Evolutionary conservation across 1,140 invertebrate species (phyloP).

Genomic region (Drosophila nigromelanica): DNA sequence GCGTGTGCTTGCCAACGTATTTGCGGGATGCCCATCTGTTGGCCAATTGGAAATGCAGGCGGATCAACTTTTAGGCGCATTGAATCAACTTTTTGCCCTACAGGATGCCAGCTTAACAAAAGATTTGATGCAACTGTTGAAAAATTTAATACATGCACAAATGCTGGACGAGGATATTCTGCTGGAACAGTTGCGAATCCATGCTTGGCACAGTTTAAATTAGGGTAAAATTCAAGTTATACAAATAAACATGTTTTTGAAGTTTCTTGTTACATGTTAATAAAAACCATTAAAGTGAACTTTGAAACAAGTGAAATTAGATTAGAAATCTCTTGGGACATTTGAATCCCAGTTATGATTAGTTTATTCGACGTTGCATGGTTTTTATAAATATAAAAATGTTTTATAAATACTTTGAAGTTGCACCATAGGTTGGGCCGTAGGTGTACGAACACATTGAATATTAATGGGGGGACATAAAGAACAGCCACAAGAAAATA

Average conservation of each 20-base stretch:
- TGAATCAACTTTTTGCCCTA: slow-evolving; percentile 61
- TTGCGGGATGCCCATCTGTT: slow-evolving; percentile 20
- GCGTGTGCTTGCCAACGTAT: slow-evolving; percentile 60
- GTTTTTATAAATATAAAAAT: slow-evolving; percentile 8
- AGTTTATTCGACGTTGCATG: background rate
- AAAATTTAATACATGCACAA: slow-evolving; percentile 30
- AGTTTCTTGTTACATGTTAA: background rate
- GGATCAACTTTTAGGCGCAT: slow-evolving; percentile 2
- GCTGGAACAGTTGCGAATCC: slow-evolving; percentile 35
- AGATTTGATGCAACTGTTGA: slow-evolving; percentile 51
- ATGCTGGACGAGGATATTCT: slow-evolving; percentile 18
- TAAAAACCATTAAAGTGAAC: background rate
- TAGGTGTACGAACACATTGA: slow-evolving; percentile 1
- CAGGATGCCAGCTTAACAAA: slow-evolving; percentile 20
- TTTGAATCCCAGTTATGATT: background rate
- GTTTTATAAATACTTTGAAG: slow-evolving; percentile 7
- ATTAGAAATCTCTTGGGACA: background rate
- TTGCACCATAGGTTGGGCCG: too few species aligned
- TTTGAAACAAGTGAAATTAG: background rate
- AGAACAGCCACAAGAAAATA: background rate
- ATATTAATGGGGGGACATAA: background rate
- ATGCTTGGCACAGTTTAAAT: slow-evolving; percentile 8
- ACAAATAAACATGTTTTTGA: background rate
- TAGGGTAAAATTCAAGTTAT: background rate
- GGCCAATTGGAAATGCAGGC: slow-evolving; percentile 9